phyloP scores from a whole-genome alignment of 2,888 invertebrate genomes.

The Polyploca ridens region DNA sequence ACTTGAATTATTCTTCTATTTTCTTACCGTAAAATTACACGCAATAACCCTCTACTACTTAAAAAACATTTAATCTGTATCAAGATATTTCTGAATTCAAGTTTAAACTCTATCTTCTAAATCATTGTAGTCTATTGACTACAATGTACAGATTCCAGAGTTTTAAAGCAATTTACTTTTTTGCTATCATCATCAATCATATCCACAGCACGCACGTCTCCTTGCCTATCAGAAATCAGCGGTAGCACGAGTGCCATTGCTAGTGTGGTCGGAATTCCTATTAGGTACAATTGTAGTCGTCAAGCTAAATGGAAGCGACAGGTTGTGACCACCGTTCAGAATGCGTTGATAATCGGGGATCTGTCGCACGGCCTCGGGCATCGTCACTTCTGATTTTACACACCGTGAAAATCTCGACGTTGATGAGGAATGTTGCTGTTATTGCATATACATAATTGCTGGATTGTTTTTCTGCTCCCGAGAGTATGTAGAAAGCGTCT shows the following conservation, averaged over 20 bases:
- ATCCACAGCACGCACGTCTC: slow-evolving; percentile 24
- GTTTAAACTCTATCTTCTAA: no score
- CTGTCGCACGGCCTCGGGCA: slow-evolving; percentile 77
- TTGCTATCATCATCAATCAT: slow-evolving; percentile 21
- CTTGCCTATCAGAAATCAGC: slow-evolving; percentile 40
- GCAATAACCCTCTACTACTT: no score
- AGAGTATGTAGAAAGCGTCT: not conserved
- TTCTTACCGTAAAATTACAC: no score
- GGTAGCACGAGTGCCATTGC: slow-evolving; percentile 55
- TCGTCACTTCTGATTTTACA: slow-evolving; percentile 49
- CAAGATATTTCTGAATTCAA: no score
- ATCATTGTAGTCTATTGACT: no score
- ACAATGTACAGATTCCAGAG: not conserved
- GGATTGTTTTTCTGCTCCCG: not conserved
- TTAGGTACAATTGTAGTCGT: slow-evolving; percentile 52
- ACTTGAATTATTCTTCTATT: no score
- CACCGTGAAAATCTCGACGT: slow-evolving; percentile 56
- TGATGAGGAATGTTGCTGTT: slow-evolving; percentile 33
- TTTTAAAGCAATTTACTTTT: not conserved
- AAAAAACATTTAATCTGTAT: no score
- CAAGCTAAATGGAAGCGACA: slow-evolving; percentile 48
- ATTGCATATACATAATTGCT: not conserved
- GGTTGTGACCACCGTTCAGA: slow-evolving; percentile 66
- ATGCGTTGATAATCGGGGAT: slow-evolving; percentile 80
- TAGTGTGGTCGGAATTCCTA: slow-evolving; percentile 61